Conservation (phyloP, 2,888 invertebrate genomes). For the Erebia palarica region DNA sequence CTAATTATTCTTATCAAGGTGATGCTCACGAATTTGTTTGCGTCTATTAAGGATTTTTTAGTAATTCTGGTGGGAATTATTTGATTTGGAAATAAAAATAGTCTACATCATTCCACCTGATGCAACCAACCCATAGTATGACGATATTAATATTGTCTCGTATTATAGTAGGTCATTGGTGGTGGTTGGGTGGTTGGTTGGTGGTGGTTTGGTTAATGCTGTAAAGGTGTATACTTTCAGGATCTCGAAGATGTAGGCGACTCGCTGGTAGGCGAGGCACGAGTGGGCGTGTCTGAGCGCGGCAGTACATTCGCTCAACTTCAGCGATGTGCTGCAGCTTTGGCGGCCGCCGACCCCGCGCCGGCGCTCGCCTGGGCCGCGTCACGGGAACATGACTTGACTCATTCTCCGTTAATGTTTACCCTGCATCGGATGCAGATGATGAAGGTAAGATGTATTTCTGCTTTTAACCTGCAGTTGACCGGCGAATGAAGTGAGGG, state of each 20-base stretch:
- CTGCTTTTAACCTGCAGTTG: too few species aligned
- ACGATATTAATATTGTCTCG: too few species aligned
- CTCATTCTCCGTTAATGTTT: constrained; percentile 77
- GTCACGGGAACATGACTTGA: constrained; percentile 87
- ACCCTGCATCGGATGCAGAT: constrained; percentile 75
- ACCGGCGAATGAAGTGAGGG: too few species aligned
- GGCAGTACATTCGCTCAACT: constrained; percentile 70
- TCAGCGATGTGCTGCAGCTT: constrained; percentile 93
- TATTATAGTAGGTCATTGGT: neutral
- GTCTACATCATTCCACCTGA: too few species aligned
- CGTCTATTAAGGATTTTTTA: too few species aligned
- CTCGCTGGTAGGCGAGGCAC: constrained; percentile 82
- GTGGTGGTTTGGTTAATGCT: neutral
- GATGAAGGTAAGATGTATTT: constrained; percentile 56
- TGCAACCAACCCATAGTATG: too few species aligned
- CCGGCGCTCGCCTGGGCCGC: constrained; percentile 95
- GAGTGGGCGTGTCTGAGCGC: constrained; percentile 64
- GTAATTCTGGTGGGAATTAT: too few species aligned
- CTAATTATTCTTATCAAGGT: too few species aligned
- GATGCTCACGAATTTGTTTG: too few species aligned
- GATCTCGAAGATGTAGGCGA: constrained; percentile 96
- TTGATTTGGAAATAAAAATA: too few species aligned
- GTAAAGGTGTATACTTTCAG: constrained; percentile 44
- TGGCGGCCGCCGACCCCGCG: constrained; percentile 90
- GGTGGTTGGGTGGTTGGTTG: too few species aligned